A percentile compares a stretch with the other conserved stretches of the same genome.
Conservation (phyloP, 2,888 invertebrate genomes). For the Xestia xanthographa region DNA sequence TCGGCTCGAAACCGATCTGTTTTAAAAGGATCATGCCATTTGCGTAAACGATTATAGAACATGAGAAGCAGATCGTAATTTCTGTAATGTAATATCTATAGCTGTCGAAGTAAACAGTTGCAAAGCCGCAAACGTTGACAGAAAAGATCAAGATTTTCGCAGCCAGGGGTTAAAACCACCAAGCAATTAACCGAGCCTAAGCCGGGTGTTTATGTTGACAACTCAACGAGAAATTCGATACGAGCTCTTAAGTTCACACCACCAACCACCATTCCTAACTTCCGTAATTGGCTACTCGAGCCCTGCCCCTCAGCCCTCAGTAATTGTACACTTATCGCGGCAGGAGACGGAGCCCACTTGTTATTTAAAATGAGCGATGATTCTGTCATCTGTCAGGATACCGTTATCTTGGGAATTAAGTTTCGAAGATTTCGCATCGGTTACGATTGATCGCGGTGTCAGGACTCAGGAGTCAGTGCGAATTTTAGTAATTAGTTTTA, state of each 20-base stretch:
- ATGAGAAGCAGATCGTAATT: conserved; percentile 16
- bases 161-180: conserved; percentile 21
- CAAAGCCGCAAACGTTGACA: not conserved
- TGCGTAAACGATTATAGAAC: conserved; percentile 23
- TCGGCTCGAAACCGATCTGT: conserved; percentile 50
- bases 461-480: conserved; percentile 9
- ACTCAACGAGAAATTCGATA: conserved; percentile 61
- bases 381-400: conserved; percentile 56
- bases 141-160: not conserved
- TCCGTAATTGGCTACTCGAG: conserved; percentile 71
- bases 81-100: conserved; percentile 10
- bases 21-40: conserved; percentile 47
- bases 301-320: conserved; percentile 60
- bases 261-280: conserved; percentile 58
- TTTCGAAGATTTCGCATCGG: conserved; percentile 40
- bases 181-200: conserved; percentile 33
- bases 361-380: conserved; percentile 64
- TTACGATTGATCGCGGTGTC: conserved; percentile 48
- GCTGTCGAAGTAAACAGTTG: not conserved
- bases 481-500: conserved; percentile 41
- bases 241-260: conserved; percentile 57
- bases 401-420: conserved; percentile 58
- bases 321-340: conserved; percentile 68
- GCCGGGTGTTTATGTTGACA: conserved; percentile 47
- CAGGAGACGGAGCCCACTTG: conserved; percentile 59